Evolutionary conservation across 1,140 invertebrate genomes (phyloP).

Genomic region (Hetaerina americana): DNA sequence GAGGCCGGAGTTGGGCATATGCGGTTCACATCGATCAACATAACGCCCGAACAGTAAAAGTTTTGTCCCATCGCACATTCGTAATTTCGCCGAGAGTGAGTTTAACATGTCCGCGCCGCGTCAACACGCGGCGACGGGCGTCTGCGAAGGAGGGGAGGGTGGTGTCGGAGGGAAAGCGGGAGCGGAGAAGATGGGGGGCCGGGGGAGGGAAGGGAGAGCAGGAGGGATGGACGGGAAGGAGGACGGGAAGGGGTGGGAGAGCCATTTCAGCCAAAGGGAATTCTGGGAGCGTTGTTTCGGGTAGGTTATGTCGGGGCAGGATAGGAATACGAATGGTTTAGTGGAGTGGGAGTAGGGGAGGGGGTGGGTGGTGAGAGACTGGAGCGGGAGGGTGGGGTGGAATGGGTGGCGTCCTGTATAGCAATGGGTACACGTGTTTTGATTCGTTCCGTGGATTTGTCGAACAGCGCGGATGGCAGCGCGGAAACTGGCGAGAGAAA

Average conservation of each 20-base stretch:
- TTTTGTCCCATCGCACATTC: too few relatives aligned
- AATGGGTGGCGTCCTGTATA: background rate
- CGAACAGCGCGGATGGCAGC: background rate
- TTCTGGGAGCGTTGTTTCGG: background rate
- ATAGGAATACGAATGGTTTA: background rate
- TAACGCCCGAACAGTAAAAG: too few relatives aligned
- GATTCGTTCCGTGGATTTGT: background rate
- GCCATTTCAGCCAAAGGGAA: background rate
- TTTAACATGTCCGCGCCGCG: too few relatives aligned
- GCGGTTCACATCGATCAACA: too few relatives aligned
- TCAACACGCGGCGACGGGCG: too few relatives aligned
- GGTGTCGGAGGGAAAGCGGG: background rate
- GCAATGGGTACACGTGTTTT: background rate
- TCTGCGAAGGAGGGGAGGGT: too few relatives aligned
- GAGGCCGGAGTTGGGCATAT: too few relatives aligned
- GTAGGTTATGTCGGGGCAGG: background rate
- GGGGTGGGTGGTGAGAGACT: background rate
- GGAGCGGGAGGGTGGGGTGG: background rate
- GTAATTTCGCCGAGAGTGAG: too few relatives aligned
- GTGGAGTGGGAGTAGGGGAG: background rate
- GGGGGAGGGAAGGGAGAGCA: background rate
- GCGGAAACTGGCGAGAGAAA: too few relatives aligned
- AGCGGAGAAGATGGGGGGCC: background rate
- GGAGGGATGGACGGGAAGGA: background rate
- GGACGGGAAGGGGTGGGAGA: background rate